Percentiles rank a stretch among this genome's conserved stretches.
Conservation (phyloP, 2,888 invertebrate species). For the Metellina segmentata region DNA sequence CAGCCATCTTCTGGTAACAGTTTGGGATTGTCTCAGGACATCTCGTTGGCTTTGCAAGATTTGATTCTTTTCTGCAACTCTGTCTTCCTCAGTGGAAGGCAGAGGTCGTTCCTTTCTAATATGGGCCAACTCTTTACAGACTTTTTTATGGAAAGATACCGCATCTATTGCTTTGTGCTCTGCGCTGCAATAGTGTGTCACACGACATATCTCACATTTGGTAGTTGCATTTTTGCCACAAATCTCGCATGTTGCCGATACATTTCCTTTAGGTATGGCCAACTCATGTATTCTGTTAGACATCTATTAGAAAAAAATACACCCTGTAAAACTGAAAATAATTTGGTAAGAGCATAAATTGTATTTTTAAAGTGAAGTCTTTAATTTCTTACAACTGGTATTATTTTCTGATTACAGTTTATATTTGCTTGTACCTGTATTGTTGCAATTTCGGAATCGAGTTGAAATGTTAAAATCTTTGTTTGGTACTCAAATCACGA, state of each 20-base stretch:
- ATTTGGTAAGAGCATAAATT: no score
- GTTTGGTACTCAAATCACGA: no score
- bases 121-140: slow-evolving; percentile 32
- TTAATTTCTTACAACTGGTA: no score
- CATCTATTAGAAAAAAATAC: background rate
- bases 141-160: slow-evolving; percentile 38
- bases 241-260: slow-evolving; percentile 37
- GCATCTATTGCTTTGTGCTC: slow-evolving; percentile 46
- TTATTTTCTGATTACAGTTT: no score
- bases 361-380: no score
- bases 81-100: slow-evolving; percentile 52
- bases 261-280: slow-evolving; percentile 58
- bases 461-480: no score
- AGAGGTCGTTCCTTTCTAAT: slow-evolving; percentile 33
- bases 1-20: slow-evolving; percentile 48
- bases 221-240: slow-evolving; percentile 61
- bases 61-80: background rate
- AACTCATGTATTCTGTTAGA: slow-evolving; percentile 52
- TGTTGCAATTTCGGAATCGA: no score
- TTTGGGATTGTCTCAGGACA: slow-evolving; percentile 31
- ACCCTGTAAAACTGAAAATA: no score
- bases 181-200: slow-evolving; percentile 54
- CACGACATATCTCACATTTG: slow-evolving; percentile 59
- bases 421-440: no score
- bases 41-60: slow-evolving; percentile 26